Conservation (phyloP, 2,888 invertebrate genomes). For the Tricholauxania praeusta region DNA sequence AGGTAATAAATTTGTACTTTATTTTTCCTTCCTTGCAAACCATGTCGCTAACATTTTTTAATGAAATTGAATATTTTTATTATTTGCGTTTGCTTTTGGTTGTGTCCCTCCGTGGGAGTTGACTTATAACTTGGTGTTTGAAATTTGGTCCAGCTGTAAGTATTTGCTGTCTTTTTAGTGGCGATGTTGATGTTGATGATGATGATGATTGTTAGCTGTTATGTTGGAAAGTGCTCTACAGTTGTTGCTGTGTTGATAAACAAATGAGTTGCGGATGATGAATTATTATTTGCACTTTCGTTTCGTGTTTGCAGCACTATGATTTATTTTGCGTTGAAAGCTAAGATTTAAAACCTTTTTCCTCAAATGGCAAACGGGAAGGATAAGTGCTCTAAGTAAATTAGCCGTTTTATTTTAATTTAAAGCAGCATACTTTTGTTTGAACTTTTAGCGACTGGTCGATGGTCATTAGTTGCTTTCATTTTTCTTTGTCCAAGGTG, state of each 20-base stretch:
- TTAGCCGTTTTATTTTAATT: no score
- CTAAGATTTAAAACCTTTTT: neutral
- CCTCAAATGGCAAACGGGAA: neutral
- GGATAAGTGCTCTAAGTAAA: neutral
- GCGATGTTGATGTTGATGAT: constrained; percentile 10
- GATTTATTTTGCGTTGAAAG: constrained; percentile 18
- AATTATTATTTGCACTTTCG: constrained; percentile 38
- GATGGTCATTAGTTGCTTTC: no score
- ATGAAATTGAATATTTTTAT: constrained; percentile 21
- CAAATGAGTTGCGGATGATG: constrained; percentile 39
- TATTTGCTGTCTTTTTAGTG: constrained; percentile 13
- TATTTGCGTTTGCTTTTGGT: neutral
- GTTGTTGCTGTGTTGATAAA: constrained; percentile 41
- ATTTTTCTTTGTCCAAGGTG: no score
- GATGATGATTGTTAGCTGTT: constrained; percentile 15
- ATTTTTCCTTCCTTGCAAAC: constrained; percentile 26
- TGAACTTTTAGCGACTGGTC: no score
- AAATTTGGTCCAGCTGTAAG: constrained; percentile 16
- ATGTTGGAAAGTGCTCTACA: neutral
- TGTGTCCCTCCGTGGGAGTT: constrained; percentile 42
- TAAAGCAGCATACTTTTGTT: no score
- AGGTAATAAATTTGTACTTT: constrained; percentile 34
- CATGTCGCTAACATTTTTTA: constrained; percentile 41
- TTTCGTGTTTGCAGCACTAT: constrained; percentile 16
- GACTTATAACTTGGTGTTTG: constrained; percentile 53